Conservation (phyloP, 2,113 vertebrate genomes). For the Lamprotornis superbus region DNA sequence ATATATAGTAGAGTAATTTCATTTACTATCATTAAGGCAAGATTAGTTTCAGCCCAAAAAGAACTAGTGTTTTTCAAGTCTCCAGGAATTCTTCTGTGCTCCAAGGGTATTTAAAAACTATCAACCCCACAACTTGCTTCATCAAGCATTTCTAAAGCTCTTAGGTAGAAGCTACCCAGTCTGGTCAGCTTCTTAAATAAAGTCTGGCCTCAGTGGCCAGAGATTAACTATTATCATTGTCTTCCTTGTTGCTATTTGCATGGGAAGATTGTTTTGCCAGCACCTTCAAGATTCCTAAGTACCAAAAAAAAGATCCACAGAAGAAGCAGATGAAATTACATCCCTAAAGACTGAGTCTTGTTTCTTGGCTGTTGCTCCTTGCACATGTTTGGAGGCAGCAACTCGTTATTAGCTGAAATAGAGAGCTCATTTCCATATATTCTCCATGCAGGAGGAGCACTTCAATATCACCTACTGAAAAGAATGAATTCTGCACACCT, state of each 20-base stretch:
- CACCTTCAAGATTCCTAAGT: background rate
- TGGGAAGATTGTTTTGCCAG: background rate
- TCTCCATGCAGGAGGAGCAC: background rate
- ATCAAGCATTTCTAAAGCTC: background rate
- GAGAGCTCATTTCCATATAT: background rate
- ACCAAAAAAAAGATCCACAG: background rate
- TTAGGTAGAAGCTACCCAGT: background rate
- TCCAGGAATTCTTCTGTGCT: background rate
- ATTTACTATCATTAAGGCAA: background rate
- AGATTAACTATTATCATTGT: accelerated
- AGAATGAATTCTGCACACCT: background rate
- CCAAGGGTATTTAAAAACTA: background rate
- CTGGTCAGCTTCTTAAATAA: background rate
- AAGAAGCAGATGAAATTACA: slow-evolving; percentile 8
- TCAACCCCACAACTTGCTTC: background rate
- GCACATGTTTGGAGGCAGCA: background rate
- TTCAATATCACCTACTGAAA: background rate
- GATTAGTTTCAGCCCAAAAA: background rate
- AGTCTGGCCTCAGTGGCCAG: background rate
- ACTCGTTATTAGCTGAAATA: background rate
- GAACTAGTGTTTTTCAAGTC: background rate
- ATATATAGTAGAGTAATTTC: background rate
- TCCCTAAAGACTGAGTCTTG: background rate
- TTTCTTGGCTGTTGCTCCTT: background rate
- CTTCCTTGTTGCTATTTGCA: background rate